These are phyloP conservation scores for Drosophila mimica DNA, from an alignment of 2,888 invertebrate species.

Conservation along the genomic window DNA sequence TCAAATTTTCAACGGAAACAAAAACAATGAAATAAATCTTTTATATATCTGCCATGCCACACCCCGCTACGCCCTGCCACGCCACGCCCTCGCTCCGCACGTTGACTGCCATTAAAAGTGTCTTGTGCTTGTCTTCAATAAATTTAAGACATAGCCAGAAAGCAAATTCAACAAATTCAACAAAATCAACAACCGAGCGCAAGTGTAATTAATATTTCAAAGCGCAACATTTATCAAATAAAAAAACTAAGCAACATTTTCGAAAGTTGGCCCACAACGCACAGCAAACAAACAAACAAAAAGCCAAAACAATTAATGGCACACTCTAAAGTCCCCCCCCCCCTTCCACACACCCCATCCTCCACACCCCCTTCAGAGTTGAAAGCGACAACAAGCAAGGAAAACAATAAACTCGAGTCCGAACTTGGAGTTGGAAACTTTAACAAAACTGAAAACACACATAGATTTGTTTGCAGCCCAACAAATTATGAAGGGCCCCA, in stretches of 20 bases:
- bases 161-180: conserved; percentile 59
- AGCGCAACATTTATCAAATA: conserved; percentile 75
- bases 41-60: not conserved
- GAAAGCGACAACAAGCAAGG: conserved; percentile 41
- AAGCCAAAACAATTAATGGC: conserved; percentile 76
- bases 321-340: conserved; percentile 58
- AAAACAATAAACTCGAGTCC: conserved; percentile 52
- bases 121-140: conserved; percentile 73
- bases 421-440: conserved; percentile 44
- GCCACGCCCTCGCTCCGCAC: fast-evolving
- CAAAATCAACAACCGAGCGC: conserved; percentile 39
- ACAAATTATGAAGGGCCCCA: conserved; percentile 24
- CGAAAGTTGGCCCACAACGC: conserved; percentile 61
- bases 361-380: not conserved
- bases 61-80: no score
- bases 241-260: conserved; percentile 64
- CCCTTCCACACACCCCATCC: no score
- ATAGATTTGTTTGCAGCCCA: conserved; percentile 27
- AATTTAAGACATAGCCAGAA: conserved; percentile 47
- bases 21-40: conserved; percentile 73
- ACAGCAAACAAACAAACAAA: conserved; percentile 28
- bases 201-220: conserved; percentile 81
- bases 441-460: conserved; percentile 39
- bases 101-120: conserved; percentile 38
- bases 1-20: conserved; percentile 23